A percentile compares a stretch with the other conserved stretches of the same genome.
Evolutionary conservation across 2,113 vertebrate species (phyloP).

Genomic region (Emydura subglobosa): DNA sequence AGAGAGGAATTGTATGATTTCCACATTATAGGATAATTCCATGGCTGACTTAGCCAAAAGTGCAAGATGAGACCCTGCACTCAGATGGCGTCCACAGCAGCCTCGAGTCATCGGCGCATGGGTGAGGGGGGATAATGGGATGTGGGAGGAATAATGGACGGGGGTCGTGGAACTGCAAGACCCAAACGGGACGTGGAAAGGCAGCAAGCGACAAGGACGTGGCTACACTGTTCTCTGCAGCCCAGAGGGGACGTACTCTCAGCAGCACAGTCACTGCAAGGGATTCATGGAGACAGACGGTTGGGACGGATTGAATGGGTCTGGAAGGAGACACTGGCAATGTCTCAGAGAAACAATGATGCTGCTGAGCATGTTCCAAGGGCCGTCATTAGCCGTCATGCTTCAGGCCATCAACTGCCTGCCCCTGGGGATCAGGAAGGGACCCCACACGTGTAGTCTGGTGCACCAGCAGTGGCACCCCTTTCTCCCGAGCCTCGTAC

Average conservation of each 20-base stretch:
- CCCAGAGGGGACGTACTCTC: background rate
- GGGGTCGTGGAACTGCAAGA: accelerated
- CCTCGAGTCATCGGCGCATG: background rate
- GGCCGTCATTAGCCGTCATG: background rate
- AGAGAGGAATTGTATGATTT: conserved; percentile 74
- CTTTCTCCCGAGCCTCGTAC: accelerated
- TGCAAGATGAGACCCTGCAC: conserved; percentile 4
- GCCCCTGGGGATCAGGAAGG: accelerated
- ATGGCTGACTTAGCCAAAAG: conserved; percentile 65
- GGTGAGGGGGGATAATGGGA: background rate
- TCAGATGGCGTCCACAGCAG: background rate
- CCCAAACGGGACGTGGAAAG: background rate
- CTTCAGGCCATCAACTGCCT: background rate
- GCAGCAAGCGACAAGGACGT: accelerated
- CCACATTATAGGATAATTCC: conserved; percentile 75
- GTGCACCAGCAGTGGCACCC: background rate
- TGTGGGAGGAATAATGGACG: background rate
- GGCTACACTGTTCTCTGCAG: background rate
- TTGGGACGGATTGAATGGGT: background rate
- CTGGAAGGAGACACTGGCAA: accelerated
- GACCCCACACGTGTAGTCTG: background rate
- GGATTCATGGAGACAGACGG: background rate
- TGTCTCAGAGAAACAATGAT: accelerated
- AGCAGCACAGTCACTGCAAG: accelerated
- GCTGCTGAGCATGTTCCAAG: accelerated